phyloP scores from a whole-genome alignment of 2,113 vertebrate species.

The Cephalopholis sonnerati region DNA sequence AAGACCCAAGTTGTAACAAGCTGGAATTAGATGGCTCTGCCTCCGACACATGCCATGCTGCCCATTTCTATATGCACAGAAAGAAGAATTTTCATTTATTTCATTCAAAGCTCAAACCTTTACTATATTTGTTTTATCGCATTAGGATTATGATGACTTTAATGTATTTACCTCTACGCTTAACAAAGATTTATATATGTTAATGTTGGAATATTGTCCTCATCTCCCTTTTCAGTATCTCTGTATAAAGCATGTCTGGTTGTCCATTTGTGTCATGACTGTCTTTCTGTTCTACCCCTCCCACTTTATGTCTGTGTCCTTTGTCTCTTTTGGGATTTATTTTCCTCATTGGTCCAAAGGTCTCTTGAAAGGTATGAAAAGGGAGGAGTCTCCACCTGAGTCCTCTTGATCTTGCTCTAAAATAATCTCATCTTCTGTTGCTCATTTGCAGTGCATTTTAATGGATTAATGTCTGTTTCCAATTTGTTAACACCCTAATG shows the following conservation, averaged over 20 bases:
- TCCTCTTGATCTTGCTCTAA: conserved; percentile 40
- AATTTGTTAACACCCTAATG: background rate
- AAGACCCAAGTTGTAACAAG: background rate
- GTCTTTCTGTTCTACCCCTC: conserved; percentile 56
- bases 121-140: background rate
- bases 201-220: background rate
- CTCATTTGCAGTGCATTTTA: conserved; percentile 59
- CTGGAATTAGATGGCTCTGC: background rate
- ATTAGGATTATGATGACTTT: background rate
- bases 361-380: conserved; percentile 87
- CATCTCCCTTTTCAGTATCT: conserved; percentile 10
- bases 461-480: conserved; percentile 53
- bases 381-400: conserved; percentile 29
- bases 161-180: background rate
- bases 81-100: background rate
- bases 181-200: background rate
- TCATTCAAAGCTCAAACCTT: background rate
- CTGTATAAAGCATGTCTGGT: conserved; percentile 33
- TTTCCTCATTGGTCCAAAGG: conserved; percentile 84
- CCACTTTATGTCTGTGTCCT: conserved; percentile 67
- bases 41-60: conserved; percentile 4
- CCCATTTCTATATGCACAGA: background rate
- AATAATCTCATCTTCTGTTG: conserved; percentile 9
- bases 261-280: conserved; percentile 46
- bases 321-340: conserved; percentile 76